Conservation (phyloP, 2,797 vertebrate genomes). For the Natrix natrix region DNA sequence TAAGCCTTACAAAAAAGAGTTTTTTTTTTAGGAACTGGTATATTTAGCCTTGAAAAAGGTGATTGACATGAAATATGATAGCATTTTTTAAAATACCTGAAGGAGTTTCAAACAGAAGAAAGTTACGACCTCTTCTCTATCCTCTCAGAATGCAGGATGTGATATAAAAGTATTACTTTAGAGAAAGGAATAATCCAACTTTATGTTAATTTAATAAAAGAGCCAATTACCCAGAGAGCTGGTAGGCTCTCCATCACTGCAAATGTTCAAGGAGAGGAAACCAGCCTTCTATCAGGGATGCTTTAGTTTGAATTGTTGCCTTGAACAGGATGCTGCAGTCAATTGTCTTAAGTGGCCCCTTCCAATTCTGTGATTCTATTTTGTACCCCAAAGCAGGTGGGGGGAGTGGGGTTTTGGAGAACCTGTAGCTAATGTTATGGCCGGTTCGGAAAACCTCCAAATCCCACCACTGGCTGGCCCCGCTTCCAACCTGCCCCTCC, state of each 20-base stretch:
- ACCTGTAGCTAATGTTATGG: no score
- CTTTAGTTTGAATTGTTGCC: neutral
- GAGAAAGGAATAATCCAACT: neutral
- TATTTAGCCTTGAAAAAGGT: neutral
- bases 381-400: no score
- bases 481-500: no score
- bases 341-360: neutral
- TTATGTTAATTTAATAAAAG: neutral
- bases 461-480: no score
- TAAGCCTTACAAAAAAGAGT: neutral
- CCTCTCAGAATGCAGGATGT: neutral
- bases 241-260: neutral
- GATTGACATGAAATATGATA: neutral
- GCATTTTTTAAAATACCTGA: neutral
- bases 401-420: no score
- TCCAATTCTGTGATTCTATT: neutral
- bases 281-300: neutral
- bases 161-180: neutral
- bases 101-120: neutral
- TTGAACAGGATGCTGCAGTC: neutral
- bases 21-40: neutral
- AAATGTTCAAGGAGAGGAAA: neutral
- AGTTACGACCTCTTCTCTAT: neutral
- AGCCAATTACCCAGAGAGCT: neutral
- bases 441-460: no score